These are phyloP conservation scores for Sepioteuthis lessoniana DNA, from an alignment of 2,888 invertebrate species.

Conservation along the genomic window DNA sequence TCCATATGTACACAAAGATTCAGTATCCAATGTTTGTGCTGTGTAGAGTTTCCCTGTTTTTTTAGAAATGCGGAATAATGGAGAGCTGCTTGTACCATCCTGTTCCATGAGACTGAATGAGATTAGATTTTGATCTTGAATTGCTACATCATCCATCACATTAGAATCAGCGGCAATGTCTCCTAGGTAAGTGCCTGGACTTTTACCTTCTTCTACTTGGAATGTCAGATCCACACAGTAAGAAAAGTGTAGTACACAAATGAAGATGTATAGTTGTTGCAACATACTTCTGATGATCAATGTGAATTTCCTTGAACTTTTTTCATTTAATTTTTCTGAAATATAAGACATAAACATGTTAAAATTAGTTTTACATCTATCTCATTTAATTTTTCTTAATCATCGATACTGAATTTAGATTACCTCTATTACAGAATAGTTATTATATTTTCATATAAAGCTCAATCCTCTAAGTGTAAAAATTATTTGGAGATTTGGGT, in stretches of 20 bases:
- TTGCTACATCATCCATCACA: neutral
- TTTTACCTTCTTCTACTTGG: neutral
- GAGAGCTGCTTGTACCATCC: neutral
- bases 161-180: conserved; percentile 1
- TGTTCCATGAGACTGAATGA: conserved; percentile 12
- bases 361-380: no score
- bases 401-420: no score
- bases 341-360: no score
- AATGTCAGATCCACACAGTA: neutral
- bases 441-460: no score
- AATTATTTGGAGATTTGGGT: no score
- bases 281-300: neutral
- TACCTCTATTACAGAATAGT: no score
- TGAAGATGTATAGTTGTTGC: neutral
- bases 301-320: neutral
- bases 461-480: no score
- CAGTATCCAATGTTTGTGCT: neutral
- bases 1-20: neutral
- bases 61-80: neutral
- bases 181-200: neutral
- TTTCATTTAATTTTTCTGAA: neutral
- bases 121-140: neutral
- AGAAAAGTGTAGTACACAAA: neutral
- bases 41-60: neutral
- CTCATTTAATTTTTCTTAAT: no score